A percentile compares a stretch with the other conserved stretches of the same genome.
These are phyloP conservation scores for Uloborus plumipes DNA, from an alignment of 2,888 invertebrate genomes.

Conservation along the genomic window DNA sequence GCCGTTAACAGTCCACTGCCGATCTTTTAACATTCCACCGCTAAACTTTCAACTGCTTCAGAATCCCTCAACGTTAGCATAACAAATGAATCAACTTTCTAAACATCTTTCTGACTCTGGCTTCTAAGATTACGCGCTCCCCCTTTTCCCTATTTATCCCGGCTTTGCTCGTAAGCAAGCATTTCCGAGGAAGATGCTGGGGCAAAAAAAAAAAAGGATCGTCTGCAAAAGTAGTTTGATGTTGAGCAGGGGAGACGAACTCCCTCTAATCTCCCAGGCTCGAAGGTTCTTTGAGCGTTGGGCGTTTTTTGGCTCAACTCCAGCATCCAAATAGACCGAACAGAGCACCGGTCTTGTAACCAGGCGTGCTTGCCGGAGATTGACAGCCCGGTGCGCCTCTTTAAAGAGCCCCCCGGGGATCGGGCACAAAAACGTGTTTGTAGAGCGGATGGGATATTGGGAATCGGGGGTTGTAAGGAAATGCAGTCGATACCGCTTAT, in stretches of 20 bases:
- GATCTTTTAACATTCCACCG: too few species aligned
- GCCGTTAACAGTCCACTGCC: too few species aligned
- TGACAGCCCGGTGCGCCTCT: conserved; percentile 58
- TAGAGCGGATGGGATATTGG: too few species aligned
- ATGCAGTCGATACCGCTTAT: too few species aligned
- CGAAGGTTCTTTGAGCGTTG: conserved; percentile 17
- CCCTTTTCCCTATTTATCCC: conserved; percentile 3
- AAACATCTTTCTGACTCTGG: conserved; percentile 8
- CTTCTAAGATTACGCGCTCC: conserved; percentile 9
- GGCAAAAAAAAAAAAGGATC: conserved; percentile 10
- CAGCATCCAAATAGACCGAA: conserved; percentile 54
- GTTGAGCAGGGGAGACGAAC: conserved; percentile 15
- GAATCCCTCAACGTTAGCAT: conserved; percentile 17
- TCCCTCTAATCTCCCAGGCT: conserved; percentile 40
- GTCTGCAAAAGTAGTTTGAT: conserved; percentile 1
- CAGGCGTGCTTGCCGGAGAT: conserved; percentile 55
- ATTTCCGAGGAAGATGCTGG: neutral
- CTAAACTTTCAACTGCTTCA: neutral
- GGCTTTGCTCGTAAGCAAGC: neutral
- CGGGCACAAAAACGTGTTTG: too few species aligned
- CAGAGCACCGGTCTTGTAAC: conserved; percentile 52
- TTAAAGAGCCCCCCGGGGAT: conserved; percentile 11
- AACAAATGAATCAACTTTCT: conserved; percentile 28
- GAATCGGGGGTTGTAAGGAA: too few species aligned
- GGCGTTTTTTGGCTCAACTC: conserved; percentile 61